Evolutionary conservation across 2,113 vertebrate genomes (phyloP).

Genomic region (Falcunculus frontatus): DNA sequence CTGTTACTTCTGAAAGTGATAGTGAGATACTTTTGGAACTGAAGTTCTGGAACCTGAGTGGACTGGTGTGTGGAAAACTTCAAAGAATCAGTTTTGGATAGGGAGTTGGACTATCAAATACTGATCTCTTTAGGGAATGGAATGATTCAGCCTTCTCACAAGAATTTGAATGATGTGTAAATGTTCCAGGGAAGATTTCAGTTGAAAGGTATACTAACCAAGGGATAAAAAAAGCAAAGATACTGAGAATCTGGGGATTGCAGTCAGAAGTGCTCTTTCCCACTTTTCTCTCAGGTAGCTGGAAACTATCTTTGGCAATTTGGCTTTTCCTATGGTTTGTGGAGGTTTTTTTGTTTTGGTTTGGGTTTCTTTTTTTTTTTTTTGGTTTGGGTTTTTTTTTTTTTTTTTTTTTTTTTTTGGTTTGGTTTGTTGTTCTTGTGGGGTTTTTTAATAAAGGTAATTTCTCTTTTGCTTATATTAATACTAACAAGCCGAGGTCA

Average conservation of each 20-base stretch:
- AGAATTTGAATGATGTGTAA: conserved; percentile 1
- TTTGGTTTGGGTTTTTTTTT: too few relatives aligned
- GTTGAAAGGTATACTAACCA: neutral
- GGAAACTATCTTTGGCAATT: neutral
- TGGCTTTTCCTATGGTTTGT: neutral
- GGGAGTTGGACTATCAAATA: neutral
- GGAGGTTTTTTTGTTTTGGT: neutral
- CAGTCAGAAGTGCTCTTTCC: neutral
- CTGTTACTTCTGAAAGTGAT: neutral
- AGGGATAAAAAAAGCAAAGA: neutral
- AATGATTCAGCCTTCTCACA: neutral
- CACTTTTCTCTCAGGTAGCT: neutral
- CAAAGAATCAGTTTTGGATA: neutral
- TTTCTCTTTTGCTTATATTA: neutral
- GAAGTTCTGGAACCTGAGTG: neutral
- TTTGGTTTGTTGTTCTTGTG: neutral
- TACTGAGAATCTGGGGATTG: neutral
- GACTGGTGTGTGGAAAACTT: neutral
- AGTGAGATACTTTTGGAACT: neutral
- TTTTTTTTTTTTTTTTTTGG: too few relatives aligned
- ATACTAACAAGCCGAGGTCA: neutral
- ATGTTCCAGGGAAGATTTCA: neutral
- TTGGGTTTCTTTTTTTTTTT: neutral
- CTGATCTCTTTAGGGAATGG: neutral
- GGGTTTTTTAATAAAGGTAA: neutral